Percentiles rank a stretch among this genome's conserved stretches.
Conservation (phyloP, 2,888 invertebrate species). For the Rhagonycha lutea region DNA sequence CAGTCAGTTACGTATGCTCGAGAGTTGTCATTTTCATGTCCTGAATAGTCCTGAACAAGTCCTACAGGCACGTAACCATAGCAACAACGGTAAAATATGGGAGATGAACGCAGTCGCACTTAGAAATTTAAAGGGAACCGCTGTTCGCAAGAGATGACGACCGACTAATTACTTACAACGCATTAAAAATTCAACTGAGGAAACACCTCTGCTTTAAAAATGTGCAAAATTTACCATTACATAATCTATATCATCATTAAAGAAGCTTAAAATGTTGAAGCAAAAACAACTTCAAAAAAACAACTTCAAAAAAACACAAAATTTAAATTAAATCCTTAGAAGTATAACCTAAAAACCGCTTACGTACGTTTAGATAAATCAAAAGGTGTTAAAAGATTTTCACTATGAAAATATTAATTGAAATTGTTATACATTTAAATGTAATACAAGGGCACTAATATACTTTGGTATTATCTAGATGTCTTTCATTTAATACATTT, state of each 20-base stretch:
- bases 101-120: constrained; percentile 32
- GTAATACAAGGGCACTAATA: not conserved
- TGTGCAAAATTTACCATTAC: not conserved
- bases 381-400: not conserved
- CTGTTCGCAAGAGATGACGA: constrained; percentile 31
- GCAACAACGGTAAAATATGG: constrained; percentile 28
- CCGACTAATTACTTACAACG: constrained; percentile 33
- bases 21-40: constrained; percentile 36
- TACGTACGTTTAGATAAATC: not conserved
- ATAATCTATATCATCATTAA: not conserved
- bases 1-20: constrained; percentile 17
- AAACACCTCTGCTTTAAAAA: constrained; percentile 11
- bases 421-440: not conserved
- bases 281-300: not conserved
- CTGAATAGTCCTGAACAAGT: constrained; percentile 33
- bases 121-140: constrained; percentile 18
- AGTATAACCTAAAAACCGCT: not conserved
- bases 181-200: constrained; percentile 26
- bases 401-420: not conserved
- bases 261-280: not conserved
- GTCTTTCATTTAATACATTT: not conserved
- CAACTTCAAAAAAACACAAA: too few species aligned
- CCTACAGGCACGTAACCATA: constrained; percentile 37
- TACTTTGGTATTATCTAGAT: not conserved
- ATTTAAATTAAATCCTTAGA: not conserved